These are phyloP conservation scores for Macroteleia sp. DNA, from an alignment of 2,888 invertebrate species.

Conservation along the genomic window DNA sequence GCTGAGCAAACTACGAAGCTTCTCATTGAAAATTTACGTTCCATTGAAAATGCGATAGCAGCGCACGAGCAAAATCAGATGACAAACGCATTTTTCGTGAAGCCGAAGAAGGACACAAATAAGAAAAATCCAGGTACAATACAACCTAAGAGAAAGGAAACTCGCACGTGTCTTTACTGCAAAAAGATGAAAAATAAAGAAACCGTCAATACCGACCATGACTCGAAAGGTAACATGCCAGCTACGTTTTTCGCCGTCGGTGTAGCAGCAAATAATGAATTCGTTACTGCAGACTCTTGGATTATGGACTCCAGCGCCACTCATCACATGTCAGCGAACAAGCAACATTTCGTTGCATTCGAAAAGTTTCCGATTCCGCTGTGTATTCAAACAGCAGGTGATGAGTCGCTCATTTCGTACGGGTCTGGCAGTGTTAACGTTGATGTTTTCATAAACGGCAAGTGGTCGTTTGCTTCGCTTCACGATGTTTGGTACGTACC, in stretches of 20 bases:
- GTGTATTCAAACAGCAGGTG: not conserved
- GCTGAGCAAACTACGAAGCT: constrained; percentile 56
- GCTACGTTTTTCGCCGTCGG: constrained; percentile 48
- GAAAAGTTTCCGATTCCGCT: not conserved
- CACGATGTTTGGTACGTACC: constrained; percentile 36
- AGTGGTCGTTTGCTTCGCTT: not conserved
- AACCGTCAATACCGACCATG: too few species aligned
- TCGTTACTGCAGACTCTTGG: constrained; percentile 58
- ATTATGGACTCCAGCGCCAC: constrained; percentile 42
- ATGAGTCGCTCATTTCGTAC: not conserved
- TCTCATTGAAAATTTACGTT: constrained; percentile 52
- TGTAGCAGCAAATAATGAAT: constrained; percentile 37
- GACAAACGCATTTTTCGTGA: not conserved
- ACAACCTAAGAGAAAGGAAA: constrained; percentile 12
- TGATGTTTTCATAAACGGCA: not conserved
- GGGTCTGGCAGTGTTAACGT: not conserved
- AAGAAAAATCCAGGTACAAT: not conserved
- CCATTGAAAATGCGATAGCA: constrained; percentile 49
- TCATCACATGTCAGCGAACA: constrained; percentile 47
- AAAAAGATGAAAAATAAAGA: constrained; percentile 30
- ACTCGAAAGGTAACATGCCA: too few species aligned
- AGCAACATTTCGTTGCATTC: constrained; percentile 16
- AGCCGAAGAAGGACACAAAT: not conserved
- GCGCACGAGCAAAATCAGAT: not conserved
- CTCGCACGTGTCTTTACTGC: constrained; percentile 54